Percentiles rank a stretch among this genome's conserved stretches.
Conservation (phyloP, 35 echinoderm and acorn worm genomes). For the Holothuria glaberrima region DNA sequence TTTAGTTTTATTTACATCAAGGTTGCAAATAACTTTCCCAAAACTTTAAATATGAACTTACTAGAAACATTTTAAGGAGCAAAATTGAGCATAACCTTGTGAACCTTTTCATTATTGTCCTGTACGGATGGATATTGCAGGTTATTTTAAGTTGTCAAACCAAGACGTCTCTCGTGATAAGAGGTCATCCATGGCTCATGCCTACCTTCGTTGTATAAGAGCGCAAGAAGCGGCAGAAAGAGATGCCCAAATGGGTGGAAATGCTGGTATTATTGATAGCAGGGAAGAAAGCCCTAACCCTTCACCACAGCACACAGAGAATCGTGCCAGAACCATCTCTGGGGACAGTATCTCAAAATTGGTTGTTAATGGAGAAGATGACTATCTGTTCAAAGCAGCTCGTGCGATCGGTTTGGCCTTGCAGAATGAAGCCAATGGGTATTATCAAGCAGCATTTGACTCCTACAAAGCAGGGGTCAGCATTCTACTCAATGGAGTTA, state of each 20-base stretch:
- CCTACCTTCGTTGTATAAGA: constrained; percentile 79
- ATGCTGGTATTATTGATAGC: constrained; percentile 71
- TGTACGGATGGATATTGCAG: not conserved
- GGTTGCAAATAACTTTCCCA: too few species aligned
- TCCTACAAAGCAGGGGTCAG: constrained; percentile 90
- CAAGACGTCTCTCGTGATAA: constrained; percentile 49
- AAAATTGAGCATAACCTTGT: too few species aligned
- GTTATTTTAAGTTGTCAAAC: constrained; percentile 16
- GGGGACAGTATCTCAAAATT: constrained; percentile 75
- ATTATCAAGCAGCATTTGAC: constrained; percentile 92
- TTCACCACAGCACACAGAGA: constrained; percentile 41
- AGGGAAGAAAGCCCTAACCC: constrained; percentile 52
- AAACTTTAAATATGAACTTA: too few species aligned
- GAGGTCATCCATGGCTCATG: constrained; percentile 83
- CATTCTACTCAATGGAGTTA: constrained; percentile 88
- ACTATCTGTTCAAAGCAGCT: constrained; percentile 91
- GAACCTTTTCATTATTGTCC: too few species aligned
- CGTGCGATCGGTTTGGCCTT: constrained; percentile 82
- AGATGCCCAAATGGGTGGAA: constrained; percentile 52
- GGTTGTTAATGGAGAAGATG: constrained; percentile 87
- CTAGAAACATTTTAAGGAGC: too few species aligned
- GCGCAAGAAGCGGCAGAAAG: constrained; percentile 90
- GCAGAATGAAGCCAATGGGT: constrained; percentile 87
- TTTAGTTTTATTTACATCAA: too few species aligned
- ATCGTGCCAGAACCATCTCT: constrained; percentile 42